phyloP scores from a whole-genome alignment of 2,797 vertebrate species.

The Microchirus variegatus region DNA sequence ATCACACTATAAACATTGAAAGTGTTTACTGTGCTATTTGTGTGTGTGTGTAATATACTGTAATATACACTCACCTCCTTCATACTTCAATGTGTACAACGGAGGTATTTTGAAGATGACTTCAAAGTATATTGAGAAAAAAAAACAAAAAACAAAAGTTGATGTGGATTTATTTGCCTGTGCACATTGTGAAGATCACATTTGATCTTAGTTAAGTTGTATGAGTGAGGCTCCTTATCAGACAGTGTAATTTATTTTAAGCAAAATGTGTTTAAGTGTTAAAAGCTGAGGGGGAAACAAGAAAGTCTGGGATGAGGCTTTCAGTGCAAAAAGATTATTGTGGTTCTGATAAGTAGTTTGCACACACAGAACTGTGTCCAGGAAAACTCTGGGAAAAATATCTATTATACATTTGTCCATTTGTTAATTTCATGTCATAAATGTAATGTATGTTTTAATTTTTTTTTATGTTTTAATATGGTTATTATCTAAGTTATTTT shows the following conservation, averaged over 20 bases:
- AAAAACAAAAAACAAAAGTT: constrained; percentile 9
- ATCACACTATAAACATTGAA: constrained; percentile 57
- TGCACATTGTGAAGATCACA: constrained; percentile 48
- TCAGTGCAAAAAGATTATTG: constrained; percentile 63
- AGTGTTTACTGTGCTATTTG: constrained; percentile 58
- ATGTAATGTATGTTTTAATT: constrained; percentile 79
- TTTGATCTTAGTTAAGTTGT: constrained; percentile 45
- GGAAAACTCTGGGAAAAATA: constrained; percentile 76
- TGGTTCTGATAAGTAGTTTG: constrained; percentile 75
- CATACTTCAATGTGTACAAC: constrained; percentile 48
- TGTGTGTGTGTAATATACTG: constrained; percentile 61
- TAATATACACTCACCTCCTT: constrained; percentile 54
- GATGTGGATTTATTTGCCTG: constrained; percentile 30
- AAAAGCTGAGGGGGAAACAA: constrained; percentile 39
- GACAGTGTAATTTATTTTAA: constrained; percentile 73
- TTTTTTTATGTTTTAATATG: constrained; percentile 83
- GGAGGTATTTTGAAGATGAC: constrained; percentile 37
- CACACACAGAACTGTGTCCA: constrained; percentile 77
- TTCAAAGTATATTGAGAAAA: constrained; percentile 23
- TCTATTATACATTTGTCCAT: constrained; percentile 70
- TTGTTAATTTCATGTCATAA: constrained; percentile 71
- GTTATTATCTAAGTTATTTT: constrained; percentile 86
- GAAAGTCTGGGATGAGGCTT: constrained; percentile 54
- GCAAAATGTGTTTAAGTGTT: constrained; percentile 62
- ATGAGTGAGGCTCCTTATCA: constrained; percentile 63